These are phyloP conservation scores for Falcaria lacertinaria DNA, from an alignment of 2,888 invertebrate genomes.

Conservation along the genomic window DNA sequence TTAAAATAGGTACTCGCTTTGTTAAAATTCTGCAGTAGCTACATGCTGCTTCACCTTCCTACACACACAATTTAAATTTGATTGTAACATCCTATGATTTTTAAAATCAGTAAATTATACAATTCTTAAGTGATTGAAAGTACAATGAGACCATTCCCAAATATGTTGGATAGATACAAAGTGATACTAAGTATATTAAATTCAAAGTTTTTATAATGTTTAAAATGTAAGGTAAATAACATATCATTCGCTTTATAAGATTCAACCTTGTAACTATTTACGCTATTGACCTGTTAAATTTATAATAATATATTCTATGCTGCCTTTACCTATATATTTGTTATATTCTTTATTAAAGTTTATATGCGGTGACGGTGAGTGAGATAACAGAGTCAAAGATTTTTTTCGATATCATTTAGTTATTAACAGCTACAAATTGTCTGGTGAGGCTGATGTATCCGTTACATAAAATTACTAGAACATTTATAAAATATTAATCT, in stretches of 20 bases:
- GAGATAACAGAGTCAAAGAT: neutral
- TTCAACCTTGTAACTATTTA: conserved; percentile 42
- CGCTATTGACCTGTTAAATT: conserved; percentile 42
- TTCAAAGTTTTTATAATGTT: conserved; percentile 46
- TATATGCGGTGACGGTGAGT: conserved; percentile 3
- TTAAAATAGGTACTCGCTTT: too few species aligned
- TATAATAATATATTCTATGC: conserved; percentile 48
- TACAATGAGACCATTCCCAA: conserved; percentile 41
- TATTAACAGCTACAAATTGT: too few species aligned
- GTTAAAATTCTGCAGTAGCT: too few species aligned
- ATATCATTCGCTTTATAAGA: conserved; percentile 80
- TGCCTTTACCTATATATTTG: conserved; percentile 36
- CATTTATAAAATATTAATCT: too few species aligned
- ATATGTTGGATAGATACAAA: conserved; percentile 36
- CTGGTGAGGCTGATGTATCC: too few species aligned
- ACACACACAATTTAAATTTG: neutral
- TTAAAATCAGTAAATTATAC: conserved; percentile 12
- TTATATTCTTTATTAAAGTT: conserved; percentile 17
- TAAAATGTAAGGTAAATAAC: conserved; percentile 66
- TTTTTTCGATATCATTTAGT: too few species aligned
- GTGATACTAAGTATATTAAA: conserved; percentile 61
- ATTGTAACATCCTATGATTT: conserved; percentile 12
- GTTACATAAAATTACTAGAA: too few species aligned
- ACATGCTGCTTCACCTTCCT: too few species aligned
- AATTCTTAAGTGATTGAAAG: conserved; percentile 16